phyloP scores from a whole-genome alignment of 2,888 invertebrate genomes.

The Microdon myrmicae region DNA sequence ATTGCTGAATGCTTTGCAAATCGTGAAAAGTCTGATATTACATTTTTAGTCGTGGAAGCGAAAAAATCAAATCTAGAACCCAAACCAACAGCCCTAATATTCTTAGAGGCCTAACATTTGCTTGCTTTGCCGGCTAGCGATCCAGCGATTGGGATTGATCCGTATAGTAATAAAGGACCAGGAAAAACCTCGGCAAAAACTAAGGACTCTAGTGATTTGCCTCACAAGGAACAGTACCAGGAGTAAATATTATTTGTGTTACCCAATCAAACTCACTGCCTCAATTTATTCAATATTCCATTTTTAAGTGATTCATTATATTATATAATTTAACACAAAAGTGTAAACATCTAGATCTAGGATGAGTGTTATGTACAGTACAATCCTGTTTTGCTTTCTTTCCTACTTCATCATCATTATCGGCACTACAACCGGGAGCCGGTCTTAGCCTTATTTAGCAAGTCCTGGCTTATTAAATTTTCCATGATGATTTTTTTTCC shows the following conservation, averaged over 20 bases:
- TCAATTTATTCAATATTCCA: background rate
- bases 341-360: too few relatives aligned
- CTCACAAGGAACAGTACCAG: conserved; percentile 62
- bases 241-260: conserved; percentile 15
- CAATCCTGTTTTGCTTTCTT: too few relatives aligned
- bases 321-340: conserved; percentile 2
- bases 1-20: conserved; percentile 95
- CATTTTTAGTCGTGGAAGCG: conserved; percentile 92
- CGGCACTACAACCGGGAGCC: too few relatives aligned
- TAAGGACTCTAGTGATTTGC: conserved; percentile 41
- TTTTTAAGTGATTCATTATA: conserved; percentile 3
- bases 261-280: too few relatives aligned
- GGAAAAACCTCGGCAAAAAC: conserved; percentile 66
- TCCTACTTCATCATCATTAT: too few relatives aligned
- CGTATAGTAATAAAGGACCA: conserved; percentile 57
- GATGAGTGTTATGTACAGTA: too few relatives aligned
- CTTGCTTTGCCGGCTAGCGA: conserved; percentile 85
- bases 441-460: too few relatives aligned
- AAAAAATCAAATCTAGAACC: conserved; percentile 92
- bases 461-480: too few relatives aligned
- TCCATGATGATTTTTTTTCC: too few relatives aligned
- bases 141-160: conserved; percentile 56
- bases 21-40: conserved; percentile 85
- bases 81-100: conserved; percentile 89
- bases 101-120: conserved; percentile 92